These are phyloP conservation scores for Drosophila anomelani DNA, from an alignment of 2,888 invertebrate genomes.

Conservation along the genomic window DNA sequence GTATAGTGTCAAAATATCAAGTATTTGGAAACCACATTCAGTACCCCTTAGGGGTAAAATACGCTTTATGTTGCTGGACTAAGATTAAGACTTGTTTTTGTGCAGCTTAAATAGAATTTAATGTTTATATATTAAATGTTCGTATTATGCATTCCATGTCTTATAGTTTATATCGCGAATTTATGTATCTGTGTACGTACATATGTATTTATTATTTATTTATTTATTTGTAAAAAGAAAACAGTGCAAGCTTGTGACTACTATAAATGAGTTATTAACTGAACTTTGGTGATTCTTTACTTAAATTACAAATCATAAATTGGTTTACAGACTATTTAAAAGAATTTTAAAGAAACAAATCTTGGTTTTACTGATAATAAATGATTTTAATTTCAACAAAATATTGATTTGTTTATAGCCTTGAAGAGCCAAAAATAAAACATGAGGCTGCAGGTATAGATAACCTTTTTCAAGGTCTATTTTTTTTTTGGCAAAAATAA, in stretches of 20 bases:
- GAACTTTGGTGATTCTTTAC: background rate
- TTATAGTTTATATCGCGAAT: no score
- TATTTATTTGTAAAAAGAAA: no score
- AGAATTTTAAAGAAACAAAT: background rate
- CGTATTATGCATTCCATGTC: background rate
- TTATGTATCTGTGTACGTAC: no score
- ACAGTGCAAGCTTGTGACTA: background rate
- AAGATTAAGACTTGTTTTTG: background rate
- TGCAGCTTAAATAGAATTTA: background rate
- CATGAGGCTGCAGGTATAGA: background rate
- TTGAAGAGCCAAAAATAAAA: no score
- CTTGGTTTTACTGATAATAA: no score
- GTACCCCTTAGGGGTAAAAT: background rate
- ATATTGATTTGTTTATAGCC: background rate
- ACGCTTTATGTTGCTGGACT: background rate
- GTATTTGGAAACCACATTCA: slow-evolving; percentile 1
- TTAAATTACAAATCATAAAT: background rate
- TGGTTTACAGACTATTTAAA: background rate
- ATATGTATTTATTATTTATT: no score
- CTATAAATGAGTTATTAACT: background rate
- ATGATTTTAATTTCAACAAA: background rate
- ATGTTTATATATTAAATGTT: slow-evolving; percentile 4
- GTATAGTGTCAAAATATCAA: slow-evolving; percentile 48
- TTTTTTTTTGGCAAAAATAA: background rate
- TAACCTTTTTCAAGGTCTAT: background rate